Evolutionary conservation across 1,140 invertebrate genomes (phyloP), one percentile per base, ranked within the genome.

Genomic region (Sycophila sp.): DNA sequence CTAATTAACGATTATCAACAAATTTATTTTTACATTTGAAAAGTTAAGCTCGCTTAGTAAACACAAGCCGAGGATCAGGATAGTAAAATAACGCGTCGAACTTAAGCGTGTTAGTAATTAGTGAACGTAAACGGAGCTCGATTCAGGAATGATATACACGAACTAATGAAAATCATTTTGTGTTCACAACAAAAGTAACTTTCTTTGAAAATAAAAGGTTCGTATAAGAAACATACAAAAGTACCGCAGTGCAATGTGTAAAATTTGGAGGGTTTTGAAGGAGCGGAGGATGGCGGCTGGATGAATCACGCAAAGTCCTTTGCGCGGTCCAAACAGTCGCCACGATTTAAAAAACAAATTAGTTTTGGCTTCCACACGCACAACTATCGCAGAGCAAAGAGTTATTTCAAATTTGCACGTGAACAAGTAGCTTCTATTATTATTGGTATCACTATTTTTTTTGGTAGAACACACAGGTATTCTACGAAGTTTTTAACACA

Each of bases 311-410:
- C 66, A 53, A 34, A 56, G 1, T 13, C 13, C 30, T 8, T 28
- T 38, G 32, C 80, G 81, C 84, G 81, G 75, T 77, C 76, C 81
- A 81, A 80, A 79, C 80, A 80, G 77, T 78, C 77, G 74, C 68
- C 74, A 60, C 40, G 26, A 69, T 8, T 65, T 36, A 51, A 5
- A 66, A 69, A 58, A 26, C 47, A 55, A 72, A 78, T 85, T 81
- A 78, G 77, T 83, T 38, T 58, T 82, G 81, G 80, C 82, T 81
- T 83, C 85, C 85, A 86, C 82, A 79, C 81, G 83, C 83, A 86
- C 84, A 86, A 84, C 81, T 84, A 86, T 86, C 85, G 75, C 82
- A 80, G 83, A 83, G 80, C 83, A 83, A 84, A 81, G 83, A 85
- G 85, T 86, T 86, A 86, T 86, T 85, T 83, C 85, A 86, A 84